Evolutionary conservation across 2,888 invertebrate species (phyloP).

Genomic region (Trachelus tabidus): DNA sequence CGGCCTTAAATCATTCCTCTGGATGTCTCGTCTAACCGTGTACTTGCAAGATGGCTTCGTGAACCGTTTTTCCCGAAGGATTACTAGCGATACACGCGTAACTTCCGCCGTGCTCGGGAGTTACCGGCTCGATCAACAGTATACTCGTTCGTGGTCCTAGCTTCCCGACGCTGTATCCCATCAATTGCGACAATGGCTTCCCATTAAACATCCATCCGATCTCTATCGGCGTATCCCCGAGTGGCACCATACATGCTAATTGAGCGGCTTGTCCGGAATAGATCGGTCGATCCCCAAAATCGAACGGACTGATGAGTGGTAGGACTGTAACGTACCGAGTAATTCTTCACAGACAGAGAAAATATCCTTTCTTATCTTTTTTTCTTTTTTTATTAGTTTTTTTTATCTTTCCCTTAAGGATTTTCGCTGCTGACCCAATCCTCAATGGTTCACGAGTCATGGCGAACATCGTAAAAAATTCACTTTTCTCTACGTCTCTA

Average conservation of each 20-base stretch:
- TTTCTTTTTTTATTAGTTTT: background rate
- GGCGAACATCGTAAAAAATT: too few species aligned
- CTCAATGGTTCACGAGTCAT: too few species aligned
- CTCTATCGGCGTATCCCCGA: slow-evolving; percentile 71
- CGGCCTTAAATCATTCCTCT: slow-evolving; percentile 13
- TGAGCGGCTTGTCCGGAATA: slow-evolving; percentile 84
- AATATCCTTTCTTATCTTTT: background rate
- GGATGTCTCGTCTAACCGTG: slow-evolving; percentile 68
- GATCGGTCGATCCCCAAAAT: slow-evolving; percentile 80
- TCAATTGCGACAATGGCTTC: slow-evolving; percentile 59
- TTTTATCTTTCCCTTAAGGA: background rate
- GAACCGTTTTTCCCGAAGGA: slow-evolving; percentile 69
- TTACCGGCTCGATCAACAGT: slow-evolving; percentile 66
- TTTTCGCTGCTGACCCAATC: background rate
- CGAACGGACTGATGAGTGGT: slow-evolving; percentile 84
- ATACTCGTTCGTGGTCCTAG: slow-evolving; percentile 62
- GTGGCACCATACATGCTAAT: slow-evolving; percentile 74
- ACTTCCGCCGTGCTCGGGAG: slow-evolving; percentile 68
- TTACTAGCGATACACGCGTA: slow-evolving; percentile 73
- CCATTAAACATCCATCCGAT: slow-evolving; percentile 70
- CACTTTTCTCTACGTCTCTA: too few species aligned
- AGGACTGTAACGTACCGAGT: slow-evolving; percentile 73
- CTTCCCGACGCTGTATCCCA: slow-evolving; percentile 59
- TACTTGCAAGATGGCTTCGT: slow-evolving; percentile 70
- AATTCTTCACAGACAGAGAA: slow-evolving; percentile 11